Conservation (phyloP, 1,140 invertebrate species). For the Belonocnema kinseyi region DNA sequence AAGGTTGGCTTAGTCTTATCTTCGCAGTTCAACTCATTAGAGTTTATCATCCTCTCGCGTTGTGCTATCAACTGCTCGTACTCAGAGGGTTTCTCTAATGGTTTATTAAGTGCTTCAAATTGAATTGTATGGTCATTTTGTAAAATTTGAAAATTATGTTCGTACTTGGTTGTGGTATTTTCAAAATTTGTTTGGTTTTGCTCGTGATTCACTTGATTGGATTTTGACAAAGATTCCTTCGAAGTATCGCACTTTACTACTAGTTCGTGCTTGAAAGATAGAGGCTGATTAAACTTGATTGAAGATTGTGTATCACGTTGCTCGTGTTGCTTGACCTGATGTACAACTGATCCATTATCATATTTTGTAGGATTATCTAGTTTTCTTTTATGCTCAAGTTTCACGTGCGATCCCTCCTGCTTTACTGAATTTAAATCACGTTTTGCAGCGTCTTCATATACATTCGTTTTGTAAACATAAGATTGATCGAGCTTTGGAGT, state of each 20-base stretch:
- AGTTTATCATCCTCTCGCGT: slow-evolving; percentile 55
- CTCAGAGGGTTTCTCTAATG: slow-evolving; percentile 65
- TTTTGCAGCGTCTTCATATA: too few relatives aligned
- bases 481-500: not conserved
- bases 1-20: slow-evolving; percentile 71
- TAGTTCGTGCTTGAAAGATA: not conserved
- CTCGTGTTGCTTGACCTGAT: too few relatives aligned
- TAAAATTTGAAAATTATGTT: slow-evolving; percentile 59
- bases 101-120: slow-evolving; percentile 57
- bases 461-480: too few relatives aligned
- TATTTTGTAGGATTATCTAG: not conserved
- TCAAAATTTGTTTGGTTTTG: slow-evolving; percentile 54
- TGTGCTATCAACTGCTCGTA: slow-evolving; percentile 63
- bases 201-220: slow-evolving; percentile 51
- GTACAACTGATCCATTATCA: not conserved
- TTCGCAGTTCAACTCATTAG: slow-evolving; percentile 60
- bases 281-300: not conserved
- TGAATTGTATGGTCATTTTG: slow-evolving; percentile 60
- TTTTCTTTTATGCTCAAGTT: not conserved
- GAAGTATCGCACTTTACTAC: slow-evolving; percentile 50
- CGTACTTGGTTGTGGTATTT: slow-evolving; percentile 62
- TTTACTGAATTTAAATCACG: too few relatives aligned
- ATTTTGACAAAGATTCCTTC: slow-evolving; percentile 44
- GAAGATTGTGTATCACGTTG: too few relatives aligned
- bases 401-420: not conserved